Conservation (phyloP, 1,140 invertebrate species). For the Caenorhabditis latens region DNA sequence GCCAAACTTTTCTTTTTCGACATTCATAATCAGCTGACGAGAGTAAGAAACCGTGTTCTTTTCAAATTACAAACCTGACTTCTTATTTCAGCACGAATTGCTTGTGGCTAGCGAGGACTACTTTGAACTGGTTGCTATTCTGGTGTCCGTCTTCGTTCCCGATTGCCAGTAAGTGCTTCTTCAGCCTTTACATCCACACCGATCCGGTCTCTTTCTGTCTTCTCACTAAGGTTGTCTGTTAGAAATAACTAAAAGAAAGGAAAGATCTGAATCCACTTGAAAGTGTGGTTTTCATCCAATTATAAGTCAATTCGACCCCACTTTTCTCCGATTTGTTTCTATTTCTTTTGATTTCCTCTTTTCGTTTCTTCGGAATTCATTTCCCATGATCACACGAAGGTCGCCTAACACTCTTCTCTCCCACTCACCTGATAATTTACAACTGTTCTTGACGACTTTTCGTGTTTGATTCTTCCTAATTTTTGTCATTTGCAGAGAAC, state of each 20-base stretch:
- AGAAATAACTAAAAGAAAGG: constrained; percentile 6
- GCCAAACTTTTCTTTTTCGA: constrained; percentile 52
- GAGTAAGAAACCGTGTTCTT: not conserved
- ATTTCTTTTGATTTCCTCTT: constrained; percentile 19
- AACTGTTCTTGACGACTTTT: constrained; percentile 44
- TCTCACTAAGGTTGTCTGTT: not conserved
- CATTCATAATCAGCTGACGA: constrained; percentile 49
- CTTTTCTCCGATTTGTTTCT: constrained; percentile 35
- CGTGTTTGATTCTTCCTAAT: not conserved
- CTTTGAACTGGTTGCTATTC: constrained; percentile 51
- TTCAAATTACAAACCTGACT: constrained; percentile 7
- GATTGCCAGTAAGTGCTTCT: constrained; percentile 43
- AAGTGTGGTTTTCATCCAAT: constrained; percentile 45
- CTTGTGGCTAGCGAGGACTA: constrained; percentile 34
- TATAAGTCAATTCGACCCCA: constrained; percentile 42
- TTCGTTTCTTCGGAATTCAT: constrained; percentile 35
- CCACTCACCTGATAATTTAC: constrained; percentile 46
- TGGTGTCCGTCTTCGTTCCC: constrained; percentile 44
- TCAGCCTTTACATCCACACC: constrained; percentile 10
- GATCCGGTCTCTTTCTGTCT: not conserved
- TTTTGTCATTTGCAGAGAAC: constrained; percentile 26
- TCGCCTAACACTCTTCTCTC: constrained; percentile 15
- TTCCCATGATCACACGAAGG: constrained; percentile 42
- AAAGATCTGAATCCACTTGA: constrained; percentile 23
- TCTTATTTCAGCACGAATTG: constrained; percentile 47